A percentile compares a stretch with the other conserved stretches of the same genome.
These are phyloP conservation scores for Campoletis sonorensis DNA, from an alignment of 1,140 invertebrate genomes.

Conservation along the genomic window DNA sequence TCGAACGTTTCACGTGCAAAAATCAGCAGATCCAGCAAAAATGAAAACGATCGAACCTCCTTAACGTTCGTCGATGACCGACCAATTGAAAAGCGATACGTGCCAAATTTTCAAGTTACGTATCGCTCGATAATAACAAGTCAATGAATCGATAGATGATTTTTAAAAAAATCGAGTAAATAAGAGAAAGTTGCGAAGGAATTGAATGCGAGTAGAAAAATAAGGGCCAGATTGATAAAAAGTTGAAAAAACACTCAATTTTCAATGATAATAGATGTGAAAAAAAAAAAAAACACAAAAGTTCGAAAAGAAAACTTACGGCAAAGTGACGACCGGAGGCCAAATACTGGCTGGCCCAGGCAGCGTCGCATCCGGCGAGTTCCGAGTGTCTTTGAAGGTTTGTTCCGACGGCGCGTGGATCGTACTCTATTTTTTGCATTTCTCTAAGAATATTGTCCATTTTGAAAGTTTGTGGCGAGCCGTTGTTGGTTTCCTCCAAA, in stretches of 20 bases:
- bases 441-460: conserved; percentile 86
- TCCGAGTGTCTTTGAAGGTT: conserved; percentile 75
- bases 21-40: too few species aligned
- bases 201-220: background rate
- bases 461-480: conserved; percentile 86
- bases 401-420: conserved; percentile 70
- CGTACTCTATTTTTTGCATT: conserved; percentile 83
- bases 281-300: conserved; percentile 16
- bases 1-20: too few species aligned
- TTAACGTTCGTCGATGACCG: too few species aligned
- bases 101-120: too few species aligned
- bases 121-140: too few species aligned
- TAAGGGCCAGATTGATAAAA: too few species aligned
- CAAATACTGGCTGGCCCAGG: conserved; percentile 79
- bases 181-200: too few species aligned
- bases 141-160: too few species aligned
- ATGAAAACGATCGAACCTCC: too few species aligned
- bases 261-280: background rate
- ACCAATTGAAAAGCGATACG: too few species aligned
- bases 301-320: conserved; percentile 67
- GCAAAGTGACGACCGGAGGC: conserved; percentile 78
- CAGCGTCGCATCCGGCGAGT: conserved; percentile 73
- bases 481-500: conserved; percentile 79
- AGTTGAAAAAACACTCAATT: too few species aligned
- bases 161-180: too few species aligned